Evolutionary conservation across 2,888 invertebrate species (phyloP).

Genomic region (Tetranychus truncatus): DNA sequence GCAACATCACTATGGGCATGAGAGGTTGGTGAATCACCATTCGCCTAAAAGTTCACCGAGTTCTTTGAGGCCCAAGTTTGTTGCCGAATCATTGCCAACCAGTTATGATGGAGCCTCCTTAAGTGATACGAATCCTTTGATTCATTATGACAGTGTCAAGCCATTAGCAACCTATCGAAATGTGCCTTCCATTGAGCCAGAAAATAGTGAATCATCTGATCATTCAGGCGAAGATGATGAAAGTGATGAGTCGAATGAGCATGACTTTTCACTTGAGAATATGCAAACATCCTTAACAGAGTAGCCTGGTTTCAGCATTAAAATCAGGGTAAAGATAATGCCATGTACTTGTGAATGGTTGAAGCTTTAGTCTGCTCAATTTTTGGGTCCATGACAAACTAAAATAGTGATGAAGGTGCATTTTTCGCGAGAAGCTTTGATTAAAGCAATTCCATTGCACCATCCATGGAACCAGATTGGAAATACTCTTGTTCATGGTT

Average conservation of each 20-base stretch:
- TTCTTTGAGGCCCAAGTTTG: not conserved
- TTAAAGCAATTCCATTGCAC: too few species aligned
- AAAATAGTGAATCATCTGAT: not conserved
- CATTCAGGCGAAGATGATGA: not conserved
- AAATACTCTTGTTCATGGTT: too few species aligned
- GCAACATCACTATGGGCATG: not conserved
- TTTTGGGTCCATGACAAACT: too few species aligned
- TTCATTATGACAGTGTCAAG: not conserved
- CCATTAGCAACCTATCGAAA: not conserved
- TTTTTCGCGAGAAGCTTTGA: too few species aligned
- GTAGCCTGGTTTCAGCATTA: too few species aligned
- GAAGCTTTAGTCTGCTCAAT: too few species aligned
- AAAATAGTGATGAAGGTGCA: too few species aligned
- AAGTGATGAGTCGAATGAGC: not conserved
- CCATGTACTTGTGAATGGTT: too few species aligned
- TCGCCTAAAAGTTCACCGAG: not conserved
- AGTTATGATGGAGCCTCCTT: not conserved
- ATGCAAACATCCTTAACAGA: too few species aligned
- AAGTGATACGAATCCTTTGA: not conserved
- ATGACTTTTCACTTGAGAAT: too few species aligned
- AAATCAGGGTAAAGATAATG: too few species aligned
- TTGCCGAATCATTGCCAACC: not conserved
- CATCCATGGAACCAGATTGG: too few species aligned
- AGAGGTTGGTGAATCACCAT: not conserved
- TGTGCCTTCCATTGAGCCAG: not conserved